phyloP scores from a whole-genome alignment of 2,113 vertebrate species.

The Helogale parvula region DNA sequence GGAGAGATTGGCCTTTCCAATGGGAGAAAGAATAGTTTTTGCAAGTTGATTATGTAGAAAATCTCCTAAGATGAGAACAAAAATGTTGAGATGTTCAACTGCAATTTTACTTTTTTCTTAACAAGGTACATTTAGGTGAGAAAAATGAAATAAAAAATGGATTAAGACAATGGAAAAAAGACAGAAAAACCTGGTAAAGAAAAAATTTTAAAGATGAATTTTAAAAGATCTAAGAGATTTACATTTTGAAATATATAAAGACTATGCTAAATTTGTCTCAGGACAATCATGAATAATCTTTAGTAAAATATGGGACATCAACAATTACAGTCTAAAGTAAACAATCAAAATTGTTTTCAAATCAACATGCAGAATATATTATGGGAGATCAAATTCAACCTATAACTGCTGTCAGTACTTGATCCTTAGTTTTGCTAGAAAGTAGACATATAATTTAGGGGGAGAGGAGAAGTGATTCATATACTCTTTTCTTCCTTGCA shows the following conservation, averaged over 20 bases:
- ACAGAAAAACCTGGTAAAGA: background rate
- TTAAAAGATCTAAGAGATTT: background rate
- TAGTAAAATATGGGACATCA: background rate
- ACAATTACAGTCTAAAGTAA: background rate
- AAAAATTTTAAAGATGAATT: background rate
- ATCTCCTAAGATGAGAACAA: background rate
- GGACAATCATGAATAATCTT: background rate
- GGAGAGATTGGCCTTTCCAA: background rate
- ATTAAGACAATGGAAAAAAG: background rate
- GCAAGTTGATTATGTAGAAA: background rate
- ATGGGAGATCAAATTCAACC: background rate
- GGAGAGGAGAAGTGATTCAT: accelerated
- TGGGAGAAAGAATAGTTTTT: background rate
- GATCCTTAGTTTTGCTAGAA: background rate
- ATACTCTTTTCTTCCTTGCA: background rate
- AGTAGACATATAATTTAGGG: background rate
- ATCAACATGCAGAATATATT: background rate
- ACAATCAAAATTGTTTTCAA: background rate
- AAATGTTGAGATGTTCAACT: background rate
- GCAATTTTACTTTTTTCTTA: background rate
- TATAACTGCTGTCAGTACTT: background rate
- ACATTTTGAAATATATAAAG: background rate
- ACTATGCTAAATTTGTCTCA: background rate
- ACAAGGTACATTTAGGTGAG: background rate
- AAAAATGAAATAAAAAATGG: background rate